phyloP scores from a whole-genome alignment of 2,113 vertebrate genomes.

The Pyxicephalus adspersus region DNA sequence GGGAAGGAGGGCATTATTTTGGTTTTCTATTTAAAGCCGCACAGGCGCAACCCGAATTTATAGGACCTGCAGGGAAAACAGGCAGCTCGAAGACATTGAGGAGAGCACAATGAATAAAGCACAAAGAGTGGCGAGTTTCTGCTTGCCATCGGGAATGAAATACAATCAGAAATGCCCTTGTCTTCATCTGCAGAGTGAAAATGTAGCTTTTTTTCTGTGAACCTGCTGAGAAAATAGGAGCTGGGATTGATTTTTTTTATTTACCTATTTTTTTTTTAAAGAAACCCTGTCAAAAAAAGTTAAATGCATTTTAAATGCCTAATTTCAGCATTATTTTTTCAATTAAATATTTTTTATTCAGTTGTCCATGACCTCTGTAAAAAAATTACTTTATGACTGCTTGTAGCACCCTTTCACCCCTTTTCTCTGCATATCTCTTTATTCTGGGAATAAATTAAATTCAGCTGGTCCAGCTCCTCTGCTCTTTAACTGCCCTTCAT shows the following conservation, averaged over 20 bases:
- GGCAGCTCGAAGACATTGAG: neutral
- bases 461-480: too few relatives aligned
- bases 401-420: too few relatives aligned
- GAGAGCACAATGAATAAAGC: neutral
- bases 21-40: conserved; percentile 24
- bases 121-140: neutral
- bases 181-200: neutral
- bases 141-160: neutral
- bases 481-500: too few relatives aligned
- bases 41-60: conserved; percentile 3
- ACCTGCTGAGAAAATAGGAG: neutral
- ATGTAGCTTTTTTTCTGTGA: neutral
- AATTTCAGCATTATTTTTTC: too few relatives aligned
- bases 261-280: too few relatives aligned
- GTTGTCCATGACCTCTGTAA: too few relatives aligned
- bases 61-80: conserved; percentile 3
- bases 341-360: too few relatives aligned
- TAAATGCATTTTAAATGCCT: too few relatives aligned
- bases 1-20: neutral
- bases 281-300: too few relatives aligned
- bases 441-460: too few relatives aligned
- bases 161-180: neutral
- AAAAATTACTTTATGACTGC: too few relatives aligned
- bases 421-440: too few relatives aligned
- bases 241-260: neutral